These are phyloP conservation scores for Ormyrus labotus DNA, from an alignment of 2,888 invertebrate genomes.

Conservation along the genomic window DNA sequence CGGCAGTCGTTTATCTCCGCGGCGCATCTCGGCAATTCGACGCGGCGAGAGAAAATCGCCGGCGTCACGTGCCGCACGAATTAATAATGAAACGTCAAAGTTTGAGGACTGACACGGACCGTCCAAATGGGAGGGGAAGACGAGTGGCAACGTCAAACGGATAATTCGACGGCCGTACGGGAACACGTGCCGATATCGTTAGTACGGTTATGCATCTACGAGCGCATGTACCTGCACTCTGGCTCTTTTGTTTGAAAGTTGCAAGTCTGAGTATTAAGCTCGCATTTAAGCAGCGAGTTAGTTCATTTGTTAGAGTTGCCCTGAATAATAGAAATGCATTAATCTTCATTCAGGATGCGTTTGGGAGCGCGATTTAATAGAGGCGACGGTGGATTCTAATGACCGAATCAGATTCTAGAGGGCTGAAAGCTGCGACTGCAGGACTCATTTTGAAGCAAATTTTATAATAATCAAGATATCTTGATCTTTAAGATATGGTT, in stretches of 20 bases:
- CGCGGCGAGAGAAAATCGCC: conserved; percentile 34
- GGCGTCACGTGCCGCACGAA: conserved; percentile 44
- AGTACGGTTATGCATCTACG: conserved; percentile 51
- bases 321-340: conserved; percentile 44
- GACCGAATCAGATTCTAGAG: no score
- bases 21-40: conserved; percentile 44
- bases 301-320: conserved; percentile 47
- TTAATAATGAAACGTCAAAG: conserved; percentile 51
- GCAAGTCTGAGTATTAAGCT: not conserved
- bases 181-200: conserved; percentile 65
- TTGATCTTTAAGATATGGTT: no score
- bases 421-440: no score
- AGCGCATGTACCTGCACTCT: conserved; percentile 44
- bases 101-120: not conserved
- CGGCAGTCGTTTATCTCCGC: conserved; percentile 52
- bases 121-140: not conserved
- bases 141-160: conserved; percentile 43
- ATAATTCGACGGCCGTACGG: conserved; percentile 66
- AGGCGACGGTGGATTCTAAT: no score
- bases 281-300: conserved; percentile 20
- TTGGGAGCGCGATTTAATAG: no score
- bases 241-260: not conserved
- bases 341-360: conserved; percentile 46
- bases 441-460: no score
- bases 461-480: no score